phyloP scores from a whole-genome alignment of 2,797 vertebrate genomes.

The Sebastes kiyomatsui region DNA sequence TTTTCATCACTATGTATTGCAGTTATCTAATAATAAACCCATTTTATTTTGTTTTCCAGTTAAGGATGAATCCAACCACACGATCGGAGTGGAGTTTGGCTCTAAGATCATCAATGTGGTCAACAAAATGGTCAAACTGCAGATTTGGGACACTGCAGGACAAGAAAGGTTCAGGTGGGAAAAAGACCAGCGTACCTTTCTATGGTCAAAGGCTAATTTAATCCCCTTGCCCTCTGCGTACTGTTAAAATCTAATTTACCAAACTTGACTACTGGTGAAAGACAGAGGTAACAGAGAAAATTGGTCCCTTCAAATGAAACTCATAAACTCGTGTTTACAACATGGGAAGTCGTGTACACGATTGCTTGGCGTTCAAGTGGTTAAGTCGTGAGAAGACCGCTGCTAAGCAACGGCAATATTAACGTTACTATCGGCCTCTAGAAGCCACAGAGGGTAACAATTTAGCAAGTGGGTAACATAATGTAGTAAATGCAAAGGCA shows the following conservation, averaged over 20 bases:
- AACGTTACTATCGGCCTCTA: too few relatives aligned
- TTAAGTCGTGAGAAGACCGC: too few relatives aligned
- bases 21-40: neutral
- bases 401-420: too few relatives aligned
- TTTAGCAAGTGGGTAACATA: too few relatives aligned
- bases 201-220: neutral
- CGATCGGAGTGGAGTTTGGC: conserved; percentile 95
- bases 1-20: neutral
- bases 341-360: too few relatives aligned
- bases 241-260: neutral
- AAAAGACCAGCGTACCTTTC: neutral
- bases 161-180: conserved; percentile 92
- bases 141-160: conserved; percentile 96
- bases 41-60: conserved; percentile 75
- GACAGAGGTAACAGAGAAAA: neutral
- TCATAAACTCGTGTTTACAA: too few relatives aligned
- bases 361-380: too few relatives aligned
- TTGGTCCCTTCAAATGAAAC: too few relatives aligned
- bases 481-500: too few relatives aligned
- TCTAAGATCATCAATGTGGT: conserved; percentile 94
- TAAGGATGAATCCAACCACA: conserved; percentile 96
- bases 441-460: too few relatives aligned
- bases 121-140: conserved; percentile 93
- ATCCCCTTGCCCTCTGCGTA: neutral
- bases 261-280: neutral